phyloP scores from a whole-genome alignment of 2,797 vertebrate species.

The Euthynnus affinis region DNA sequence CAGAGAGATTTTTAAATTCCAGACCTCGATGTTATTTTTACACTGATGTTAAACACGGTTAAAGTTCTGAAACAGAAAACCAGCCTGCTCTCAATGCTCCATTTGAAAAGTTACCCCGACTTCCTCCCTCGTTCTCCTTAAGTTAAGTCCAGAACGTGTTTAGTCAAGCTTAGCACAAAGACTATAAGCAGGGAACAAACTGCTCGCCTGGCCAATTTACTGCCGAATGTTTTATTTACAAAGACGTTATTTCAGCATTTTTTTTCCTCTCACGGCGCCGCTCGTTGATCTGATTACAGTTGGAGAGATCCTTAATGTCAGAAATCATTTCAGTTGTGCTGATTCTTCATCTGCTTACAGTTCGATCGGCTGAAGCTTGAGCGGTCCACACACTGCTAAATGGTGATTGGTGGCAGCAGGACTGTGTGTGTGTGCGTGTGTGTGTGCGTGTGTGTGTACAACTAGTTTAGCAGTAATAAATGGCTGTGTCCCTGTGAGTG shows the following conservation, averaged over 20 bases:
- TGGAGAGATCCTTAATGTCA: conserved; percentile 22
- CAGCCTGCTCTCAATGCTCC: no score
- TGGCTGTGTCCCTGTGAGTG: conserved; percentile 60
- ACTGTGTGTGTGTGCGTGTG: conserved; percentile 19
- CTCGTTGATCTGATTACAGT: conserved; percentile 27
- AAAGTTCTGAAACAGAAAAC: no score
- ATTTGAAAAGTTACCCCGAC: no score
- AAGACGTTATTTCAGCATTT: conserved; percentile 42
- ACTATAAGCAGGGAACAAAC: no score
- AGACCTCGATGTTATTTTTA: not conserved
- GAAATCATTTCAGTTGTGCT: conserved; percentile 38
- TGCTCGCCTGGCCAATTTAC: no score
- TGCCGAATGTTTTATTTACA: not conserved
- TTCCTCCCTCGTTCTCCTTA: no score
- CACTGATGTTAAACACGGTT: no score
- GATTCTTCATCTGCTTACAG: conserved; percentile 35
- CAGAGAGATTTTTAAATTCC: not conserved
- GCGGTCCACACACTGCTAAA: conserved; percentile 25
- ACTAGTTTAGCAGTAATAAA: conserved; percentile 67
- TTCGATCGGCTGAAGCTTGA: conserved; percentile 44
- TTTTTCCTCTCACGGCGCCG: not conserved
- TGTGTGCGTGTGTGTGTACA: conserved; percentile 18
- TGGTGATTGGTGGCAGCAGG: conserved; percentile 43
- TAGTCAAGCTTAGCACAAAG: no score
- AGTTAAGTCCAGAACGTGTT: no score